Evolutionary conservation across 2,797 vertebrate genomes (phyloP).

Genomic region (Rhadinocentrus ornatus): DNA sequence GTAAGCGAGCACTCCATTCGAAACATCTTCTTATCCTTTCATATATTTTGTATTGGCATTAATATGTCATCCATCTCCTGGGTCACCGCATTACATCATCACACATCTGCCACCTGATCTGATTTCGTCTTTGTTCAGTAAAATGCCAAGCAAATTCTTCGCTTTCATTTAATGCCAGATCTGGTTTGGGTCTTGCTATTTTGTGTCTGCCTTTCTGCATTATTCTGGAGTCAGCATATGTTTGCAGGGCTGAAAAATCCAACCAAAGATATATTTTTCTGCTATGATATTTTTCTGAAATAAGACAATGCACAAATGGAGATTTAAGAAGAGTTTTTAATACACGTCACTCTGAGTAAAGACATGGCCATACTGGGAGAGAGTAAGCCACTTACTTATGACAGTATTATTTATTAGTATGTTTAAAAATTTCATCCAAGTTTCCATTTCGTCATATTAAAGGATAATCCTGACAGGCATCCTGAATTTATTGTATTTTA

Average conservation of each 20-base stretch:
- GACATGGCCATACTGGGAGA: background rate
- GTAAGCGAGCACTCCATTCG: conserved; percentile 85
- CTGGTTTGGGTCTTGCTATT: conserved; percentile 34
- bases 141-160: conserved; percentile 29
- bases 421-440: background rate
- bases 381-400: background rate
- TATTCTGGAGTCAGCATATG: conserved; percentile 34
- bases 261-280: conserved; percentile 9
- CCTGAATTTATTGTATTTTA: background rate
- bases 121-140: conserved; percentile 36
- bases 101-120: conserved; percentile 52
- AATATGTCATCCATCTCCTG: conserved; percentile 47
- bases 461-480: background rate
- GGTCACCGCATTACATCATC: conserved; percentile 46
- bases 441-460: background rate
- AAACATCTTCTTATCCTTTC: conserved; percentile 35
- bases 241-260: conserved; percentile 25
- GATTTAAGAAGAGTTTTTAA: background rate
- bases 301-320: background rate
- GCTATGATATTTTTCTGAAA: too few relatives aligned
- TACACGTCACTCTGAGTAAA: conserved; percentile 1
- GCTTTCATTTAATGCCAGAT: conserved; percentile 46
- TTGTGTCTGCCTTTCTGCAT: conserved; percentile 27
- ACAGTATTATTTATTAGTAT: background rate
- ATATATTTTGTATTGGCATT: conserved; percentile 36